A percentile compares a stretch with the other conserved stretches of the same genome.
phyloP scores from a whole-genome alignment of 2,113 vertebrate species.

The Siphamia tubifer region DNA sequence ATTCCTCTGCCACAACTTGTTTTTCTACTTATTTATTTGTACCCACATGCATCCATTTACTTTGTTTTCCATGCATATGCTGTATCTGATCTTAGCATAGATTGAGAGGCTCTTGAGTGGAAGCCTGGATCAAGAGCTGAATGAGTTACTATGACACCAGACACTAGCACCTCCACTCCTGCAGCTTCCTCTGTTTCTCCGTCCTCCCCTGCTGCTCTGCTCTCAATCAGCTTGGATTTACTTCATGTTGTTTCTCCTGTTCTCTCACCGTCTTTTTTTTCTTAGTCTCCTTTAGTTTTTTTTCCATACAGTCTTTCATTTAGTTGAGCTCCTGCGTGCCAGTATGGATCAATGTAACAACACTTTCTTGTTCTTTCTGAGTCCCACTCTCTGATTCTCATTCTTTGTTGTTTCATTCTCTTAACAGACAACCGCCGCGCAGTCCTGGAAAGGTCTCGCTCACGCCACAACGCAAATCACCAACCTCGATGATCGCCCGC shows the following conservation, averaged over 20 bases:
- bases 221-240: conserved; percentile 73
- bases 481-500: conserved; percentile 81
- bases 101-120: conserved; percentile 83
- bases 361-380: conserved; percentile 34
- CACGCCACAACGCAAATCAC: conserved; percentile 89
- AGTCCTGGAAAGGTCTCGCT: conserved; percentile 95
- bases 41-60: conserved; percentile 52
- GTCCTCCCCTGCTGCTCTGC: conserved; percentile 58
- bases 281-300: conserved; percentile 15
- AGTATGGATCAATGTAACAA: conserved; percentile 44
- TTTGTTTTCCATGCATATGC: conserved; percentile 73
- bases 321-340: conserved; percentile 22
- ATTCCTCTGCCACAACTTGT: not conserved
- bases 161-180: conserved; percentile 71
- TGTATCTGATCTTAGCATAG: conserved; percentile 80
- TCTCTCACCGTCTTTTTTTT: not conserved
- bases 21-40: conserved; percentile 13
- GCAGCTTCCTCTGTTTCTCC: conserved; percentile 75
- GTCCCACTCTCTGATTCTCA: conserved; percentile 8
- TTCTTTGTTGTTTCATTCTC: not conserved
- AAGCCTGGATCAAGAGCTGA: conserved; percentile 71
- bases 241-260: conserved; percentile 63
- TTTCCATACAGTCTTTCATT: conserved; percentile 43
- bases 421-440: conserved; percentile 89
- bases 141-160: conserved; percentile 81